phyloP scores from a whole-genome alignment of 1,140 invertebrate genomes.

The Drosophila insularis region DNA sequence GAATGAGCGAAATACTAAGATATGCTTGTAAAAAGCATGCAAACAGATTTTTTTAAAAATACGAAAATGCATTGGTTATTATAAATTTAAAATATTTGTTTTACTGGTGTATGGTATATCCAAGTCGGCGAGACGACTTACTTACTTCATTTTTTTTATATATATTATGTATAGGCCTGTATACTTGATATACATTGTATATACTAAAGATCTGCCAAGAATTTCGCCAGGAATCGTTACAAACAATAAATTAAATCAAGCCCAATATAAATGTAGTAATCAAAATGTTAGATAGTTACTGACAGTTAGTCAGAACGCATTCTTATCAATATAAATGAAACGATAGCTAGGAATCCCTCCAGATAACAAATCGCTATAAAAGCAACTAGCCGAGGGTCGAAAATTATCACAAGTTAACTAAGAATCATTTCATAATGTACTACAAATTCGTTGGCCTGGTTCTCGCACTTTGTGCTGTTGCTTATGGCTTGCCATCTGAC shows the following conservation, averaged over 20 bases:
- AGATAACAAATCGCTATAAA: conserved; percentile 46
- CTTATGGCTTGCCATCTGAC: conserved; percentile 11
- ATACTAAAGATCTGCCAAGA: background rate
- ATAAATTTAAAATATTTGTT: too few species aligned
- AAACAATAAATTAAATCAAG: conserved; percentile 4
- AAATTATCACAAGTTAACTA: conserved; percentile 15
- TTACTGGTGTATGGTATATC: too few species aligned
- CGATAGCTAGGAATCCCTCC: conserved; percentile 27
- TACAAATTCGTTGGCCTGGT: conserved; percentile 35
- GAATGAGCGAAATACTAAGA: too few species aligned
- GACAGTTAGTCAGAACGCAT: conserved; percentile 33
- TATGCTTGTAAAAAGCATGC: too few species aligned
- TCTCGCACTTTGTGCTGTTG: conserved; percentile 38
- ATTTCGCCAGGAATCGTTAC: background rate
- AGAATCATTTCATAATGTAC: conserved; percentile 24
- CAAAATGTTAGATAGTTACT: background rate
- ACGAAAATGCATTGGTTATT: too few species aligned
- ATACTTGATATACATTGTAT: too few species aligned
- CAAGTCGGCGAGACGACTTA: too few species aligned
- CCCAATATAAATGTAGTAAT: background rate
- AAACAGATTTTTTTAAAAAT: too few species aligned
- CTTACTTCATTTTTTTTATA: too few species aligned
- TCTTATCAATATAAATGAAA: conserved; percentile 35
- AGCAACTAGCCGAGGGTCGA: conserved; percentile 7
- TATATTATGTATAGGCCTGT: too few species aligned